Conservation (phyloP, 2,888 invertebrate genomes). For the Trichogramma evanescens region DNA sequence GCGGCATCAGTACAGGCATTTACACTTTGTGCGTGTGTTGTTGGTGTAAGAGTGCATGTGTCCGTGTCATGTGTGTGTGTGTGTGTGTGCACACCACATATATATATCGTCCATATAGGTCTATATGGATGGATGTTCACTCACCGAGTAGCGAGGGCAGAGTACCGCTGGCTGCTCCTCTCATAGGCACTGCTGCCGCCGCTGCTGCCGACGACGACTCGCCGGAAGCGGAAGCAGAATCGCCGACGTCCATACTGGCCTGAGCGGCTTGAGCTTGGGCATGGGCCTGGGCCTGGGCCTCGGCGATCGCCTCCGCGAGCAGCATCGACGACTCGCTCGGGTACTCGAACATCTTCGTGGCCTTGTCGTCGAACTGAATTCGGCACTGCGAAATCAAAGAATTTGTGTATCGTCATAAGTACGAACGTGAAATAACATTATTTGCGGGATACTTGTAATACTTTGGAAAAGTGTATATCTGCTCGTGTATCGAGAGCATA, state of each 20-base stretch:
- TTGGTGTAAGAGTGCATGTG: too few relatives aligned
- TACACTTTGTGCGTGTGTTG: too few relatives aligned
- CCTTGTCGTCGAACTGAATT: constrained; percentile 82
- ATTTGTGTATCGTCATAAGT: background rate
- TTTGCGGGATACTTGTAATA: too few relatives aligned
- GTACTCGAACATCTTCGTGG: constrained; percentile 86
- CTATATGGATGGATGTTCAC: background rate
- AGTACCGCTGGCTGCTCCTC: constrained; percentile 13
- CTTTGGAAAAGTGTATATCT: too few relatives aligned
- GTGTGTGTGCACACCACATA: too few relatives aligned
- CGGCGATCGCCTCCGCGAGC: constrained; percentile 50
- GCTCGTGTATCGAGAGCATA: too few relatives aligned
- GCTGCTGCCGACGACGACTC: constrained; percentile 34
- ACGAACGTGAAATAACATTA: too few relatives aligned
- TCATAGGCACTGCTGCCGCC: constrained; percentile 27
- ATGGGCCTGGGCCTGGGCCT: constrained; percentile 76
- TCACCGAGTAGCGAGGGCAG: constrained; percentile 23
- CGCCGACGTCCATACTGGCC: constrained; percentile 36
- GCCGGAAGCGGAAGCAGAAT: constrained; percentile 37
- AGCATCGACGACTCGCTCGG: constrained; percentile 81
- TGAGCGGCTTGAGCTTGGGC: constrained; percentile 54
- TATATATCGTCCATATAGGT: too few relatives aligned
- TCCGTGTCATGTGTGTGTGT: too few relatives aligned
- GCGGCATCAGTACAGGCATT: too few relatives aligned
- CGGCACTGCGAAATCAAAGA: constrained; percentile 59